These are phyloP conservation scores for Gymnoscopelus microlampas DNA, from an alignment of 2,797 vertebrate genomes.

Conservation along the genomic window DNA sequence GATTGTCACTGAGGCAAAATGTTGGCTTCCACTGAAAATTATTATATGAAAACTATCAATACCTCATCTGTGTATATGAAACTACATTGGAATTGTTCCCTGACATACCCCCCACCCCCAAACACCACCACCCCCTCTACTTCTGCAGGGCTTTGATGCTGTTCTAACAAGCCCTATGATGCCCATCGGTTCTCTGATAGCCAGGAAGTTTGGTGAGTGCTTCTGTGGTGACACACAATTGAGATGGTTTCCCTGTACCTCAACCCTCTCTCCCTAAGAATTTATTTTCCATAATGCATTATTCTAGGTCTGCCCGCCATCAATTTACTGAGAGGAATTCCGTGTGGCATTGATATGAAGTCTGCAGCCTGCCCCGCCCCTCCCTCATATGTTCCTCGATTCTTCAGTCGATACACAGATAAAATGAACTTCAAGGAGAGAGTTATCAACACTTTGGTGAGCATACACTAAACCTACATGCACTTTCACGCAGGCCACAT, in stretches of 20 bases:
- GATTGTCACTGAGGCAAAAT: no score
- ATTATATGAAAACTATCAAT: no score
- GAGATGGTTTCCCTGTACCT: neutral
- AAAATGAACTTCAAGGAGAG: conserved; percentile 85
- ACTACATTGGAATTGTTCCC: no score
- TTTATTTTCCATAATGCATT: conserved; percentile 25
- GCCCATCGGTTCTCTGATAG: conserved; percentile 75
- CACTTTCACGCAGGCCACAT: no score
- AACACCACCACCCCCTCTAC: neutral
- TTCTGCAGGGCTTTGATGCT: conserved; percentile 70
- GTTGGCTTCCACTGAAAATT: no score
- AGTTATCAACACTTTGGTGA: conserved; percentile 80
- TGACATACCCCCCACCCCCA: no score
- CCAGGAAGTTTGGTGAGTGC: conserved; percentile 68
- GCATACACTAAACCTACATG: neutral
- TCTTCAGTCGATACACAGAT: conserved; percentile 72
- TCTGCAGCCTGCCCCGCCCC: conserved; percentile 77
- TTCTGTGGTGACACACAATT: neutral
- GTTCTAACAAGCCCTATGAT: conserved; percentile 77
- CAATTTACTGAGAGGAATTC: conserved; percentile 65
- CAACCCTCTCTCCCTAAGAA: neutral
- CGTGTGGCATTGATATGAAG: conserved; percentile 73
- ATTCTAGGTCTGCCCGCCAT: conserved; percentile 67
- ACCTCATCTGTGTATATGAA: no score
- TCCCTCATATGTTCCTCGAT: conserved; percentile 81